Base-by-base conservation (phyloP, 30 jellyfish, hydroid and myxozoan species). In the Aurelia aurita complex sp. Pacific region DNA sequence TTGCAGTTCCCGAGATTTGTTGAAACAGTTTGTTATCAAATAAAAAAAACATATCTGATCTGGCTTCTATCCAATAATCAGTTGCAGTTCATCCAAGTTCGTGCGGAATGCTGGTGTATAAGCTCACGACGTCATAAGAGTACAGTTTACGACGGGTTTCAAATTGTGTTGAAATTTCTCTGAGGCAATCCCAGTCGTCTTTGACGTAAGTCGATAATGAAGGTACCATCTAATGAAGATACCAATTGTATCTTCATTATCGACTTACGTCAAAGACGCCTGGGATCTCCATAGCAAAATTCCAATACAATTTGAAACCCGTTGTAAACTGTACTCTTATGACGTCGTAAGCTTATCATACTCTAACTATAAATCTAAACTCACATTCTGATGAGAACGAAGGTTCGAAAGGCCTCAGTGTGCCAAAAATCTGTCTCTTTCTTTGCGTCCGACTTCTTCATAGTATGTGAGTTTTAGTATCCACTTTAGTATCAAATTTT, bases 1-100 rank as follows among this genome's bases (percentile, higher is more conserved):
- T 73, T 42, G 82, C 82, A 35, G 82, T 73, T 9, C 82, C 82
- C 63, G 60, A 23, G n/a, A 17, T 38, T 69, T 69, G 82, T 73
- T 53, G 19, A 34, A 12, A 73, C 82, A 73, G 3, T 73, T 40
- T 73, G 68, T 73, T 51, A 68, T 73, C 69, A 34, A 73, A 73
- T 17, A 38, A 51, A 46, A 34, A 73, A 40, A 12, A 23, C 43
- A 73, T 10, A 54, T 54, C 16, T 54, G 65, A 54, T 54, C 15
- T 54, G 15, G 12, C 16, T 54, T 54, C 65, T 54, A 54, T 54
- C 65, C 65, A 54, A 54, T 10, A 10, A 54, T 54, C 16, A 10
- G 16, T 54, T 54, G 65, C 65, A 10, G 12, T 16, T 54, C 12
- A 54, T 10, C 65, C 65, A 54, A 54, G 65, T 10, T 54, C 16